These are phyloP conservation scores for Radopholus similis DNA, from an alignment of 1,140 invertebrate species.

Conservation along the genomic window DNA sequence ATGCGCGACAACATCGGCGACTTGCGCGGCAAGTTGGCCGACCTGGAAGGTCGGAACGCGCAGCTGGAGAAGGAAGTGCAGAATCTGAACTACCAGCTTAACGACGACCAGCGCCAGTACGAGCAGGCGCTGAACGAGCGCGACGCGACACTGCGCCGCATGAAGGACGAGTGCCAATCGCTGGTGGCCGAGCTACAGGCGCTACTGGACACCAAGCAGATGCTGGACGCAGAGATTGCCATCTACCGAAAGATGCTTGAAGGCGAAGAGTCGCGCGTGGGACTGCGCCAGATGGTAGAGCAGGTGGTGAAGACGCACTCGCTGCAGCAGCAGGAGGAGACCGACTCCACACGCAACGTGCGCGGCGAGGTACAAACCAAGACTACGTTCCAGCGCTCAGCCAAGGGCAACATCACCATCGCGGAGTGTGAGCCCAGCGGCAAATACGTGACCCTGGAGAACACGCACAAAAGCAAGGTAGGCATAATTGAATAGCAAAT, in stretches of 20 bases:
- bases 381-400: constrained; percentile 62
- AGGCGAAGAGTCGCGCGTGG: constrained; percentile 56
- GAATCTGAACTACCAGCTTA: constrained; percentile 61
- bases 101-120: constrained; percentile 59
- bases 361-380: constrained; percentile 64
- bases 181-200: constrained; percentile 62
- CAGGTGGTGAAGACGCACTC: constrained; percentile 60
- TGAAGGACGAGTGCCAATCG: constrained; percentile 59
- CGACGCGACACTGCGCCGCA: constrained; percentile 57
- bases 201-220: constrained; percentile 63
- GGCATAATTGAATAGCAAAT: background rate
- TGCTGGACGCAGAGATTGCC: constrained; percentile 60
- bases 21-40: constrained; percentile 62
- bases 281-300: constrained; percentile 60
- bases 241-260: constrained; percentile 60
- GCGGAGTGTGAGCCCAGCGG: constrained; percentile 63
- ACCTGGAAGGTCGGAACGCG: constrained; percentile 64
- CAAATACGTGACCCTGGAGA: constrained; percentile 64
- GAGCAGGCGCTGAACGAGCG: constrained; percentile 59
- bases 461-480: constrained; percentile 60
- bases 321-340: constrained; percentile 60
- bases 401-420: constrained; percentile 62
- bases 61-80: constrained; percentile 64
- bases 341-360: constrained; percentile 59
- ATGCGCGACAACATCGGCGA: constrained; percentile 63